phyloP scores from a whole-genome alignment of 2,888 invertebrate genomes.

The Ormyrus pomaceus region DNA sequence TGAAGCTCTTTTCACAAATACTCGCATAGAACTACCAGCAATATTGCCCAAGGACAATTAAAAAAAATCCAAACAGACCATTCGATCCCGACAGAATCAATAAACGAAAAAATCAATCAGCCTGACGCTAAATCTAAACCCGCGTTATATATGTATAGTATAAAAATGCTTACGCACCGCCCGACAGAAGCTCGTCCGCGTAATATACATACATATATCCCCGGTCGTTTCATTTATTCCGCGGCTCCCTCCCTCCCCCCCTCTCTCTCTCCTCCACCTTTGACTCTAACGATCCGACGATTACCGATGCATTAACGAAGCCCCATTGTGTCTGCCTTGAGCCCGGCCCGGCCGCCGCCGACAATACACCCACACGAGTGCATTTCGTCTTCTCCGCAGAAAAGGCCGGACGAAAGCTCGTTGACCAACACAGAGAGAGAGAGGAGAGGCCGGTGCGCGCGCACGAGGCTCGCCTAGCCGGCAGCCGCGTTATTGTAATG shows the following conservation, averaged over 20 bases:
- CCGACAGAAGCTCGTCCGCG: too few relatives aligned
- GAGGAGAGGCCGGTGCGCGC: neutral
- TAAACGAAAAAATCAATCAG: too few relatives aligned
- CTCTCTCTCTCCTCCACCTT: conserved; percentile 1
- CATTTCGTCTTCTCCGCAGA: conserved; percentile 12
- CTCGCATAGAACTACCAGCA: too few relatives aligned
- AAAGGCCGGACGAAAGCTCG: neutral
- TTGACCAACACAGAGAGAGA: neutral
- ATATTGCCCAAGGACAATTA: too few relatives aligned
- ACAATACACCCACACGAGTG: neutral
- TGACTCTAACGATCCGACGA: conserved; percentile 43
- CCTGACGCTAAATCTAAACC: too few relatives aligned
- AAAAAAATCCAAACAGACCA: too few relatives aligned
- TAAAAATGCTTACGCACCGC: conserved; percentile 9
- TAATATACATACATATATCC: too few relatives aligned
- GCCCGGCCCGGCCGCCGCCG: neutral
- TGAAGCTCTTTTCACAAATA: too few relatives aligned
- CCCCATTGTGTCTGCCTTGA: conserved; percentile 33
- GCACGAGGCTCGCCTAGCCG: too few relatives aligned
- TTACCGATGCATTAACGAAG: conserved; percentile 48
- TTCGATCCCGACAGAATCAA: too few relatives aligned
- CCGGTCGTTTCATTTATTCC: neutral
- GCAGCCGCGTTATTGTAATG: conserved; percentile 59
- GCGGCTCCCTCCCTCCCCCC: neutral
- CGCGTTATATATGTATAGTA: neutral